phyloP scores from a whole-genome alignment of 1,140 invertebrate genomes.

The Trichonephila clavata region DNA sequence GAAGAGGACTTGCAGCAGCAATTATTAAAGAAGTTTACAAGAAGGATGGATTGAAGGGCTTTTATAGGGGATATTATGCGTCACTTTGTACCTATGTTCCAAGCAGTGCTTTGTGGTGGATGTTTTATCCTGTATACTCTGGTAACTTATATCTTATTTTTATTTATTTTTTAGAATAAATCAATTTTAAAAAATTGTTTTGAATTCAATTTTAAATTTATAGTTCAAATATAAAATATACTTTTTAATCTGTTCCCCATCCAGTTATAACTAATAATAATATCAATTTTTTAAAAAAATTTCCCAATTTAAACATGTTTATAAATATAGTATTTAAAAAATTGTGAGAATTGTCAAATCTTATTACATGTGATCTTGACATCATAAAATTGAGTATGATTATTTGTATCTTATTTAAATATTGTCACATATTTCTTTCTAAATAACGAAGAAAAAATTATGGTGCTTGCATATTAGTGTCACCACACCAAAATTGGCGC shows the following conservation, averaged over 20 bases:
- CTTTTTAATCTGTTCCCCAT: background rate
- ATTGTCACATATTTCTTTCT: too few relatives aligned
- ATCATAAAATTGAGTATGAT: too few relatives aligned
- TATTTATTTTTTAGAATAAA: background rate
- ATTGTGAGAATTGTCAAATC: too few relatives aligned
- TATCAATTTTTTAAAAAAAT: too few relatives aligned
- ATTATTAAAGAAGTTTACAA: constrained; percentile 88
- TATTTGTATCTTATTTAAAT: too few relatives aligned
- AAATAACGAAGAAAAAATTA: too few relatives aligned
- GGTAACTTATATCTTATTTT: constrained; percentile 83
- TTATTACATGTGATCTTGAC: too few relatives aligned
- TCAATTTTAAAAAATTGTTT: background rate
- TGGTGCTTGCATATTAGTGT: too few relatives aligned
- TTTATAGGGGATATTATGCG: constrained; percentile 95
- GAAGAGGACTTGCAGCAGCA: constrained; percentile 79
- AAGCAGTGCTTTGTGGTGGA: constrained; percentile 98
- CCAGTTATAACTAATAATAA: too few relatives aligned
- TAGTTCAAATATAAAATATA: background rate
- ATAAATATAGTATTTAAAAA: too few relatives aligned
- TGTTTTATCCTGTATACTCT: constrained; percentile 96
- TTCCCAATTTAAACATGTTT: too few relatives aligned
- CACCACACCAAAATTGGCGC: too few relatives aligned
- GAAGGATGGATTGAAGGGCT: constrained; percentile 91
- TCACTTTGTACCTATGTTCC: constrained; percentile 96
- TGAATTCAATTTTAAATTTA: background rate